Evolutionary conservation across 2,797 vertebrate genomes (phyloP), one percentile per base, ranked within the genome.

Genomic region (Danionella dracula): DNA sequence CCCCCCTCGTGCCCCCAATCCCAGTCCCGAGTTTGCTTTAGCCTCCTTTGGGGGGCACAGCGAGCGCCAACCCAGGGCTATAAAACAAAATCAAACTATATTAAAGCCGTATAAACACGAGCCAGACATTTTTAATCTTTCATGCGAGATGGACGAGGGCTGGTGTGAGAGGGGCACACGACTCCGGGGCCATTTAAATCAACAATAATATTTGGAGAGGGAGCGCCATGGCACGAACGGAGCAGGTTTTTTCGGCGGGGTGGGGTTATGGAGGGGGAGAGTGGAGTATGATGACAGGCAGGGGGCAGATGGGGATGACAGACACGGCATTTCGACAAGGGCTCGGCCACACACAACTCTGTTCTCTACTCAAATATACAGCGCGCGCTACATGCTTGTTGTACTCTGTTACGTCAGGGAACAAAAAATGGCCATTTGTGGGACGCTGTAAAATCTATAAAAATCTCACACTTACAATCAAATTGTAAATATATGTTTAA

Each of bases 121-220:
- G 44, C 40, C 15, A 63, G 58, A 68, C 57, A 42, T 57, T 71
- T 55, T 66, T 42, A 49, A 73, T 67, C 56, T 69, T 60, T 66
- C 49, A 31, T 49, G 23, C 13, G 20, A 41, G 44, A 72, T 63
- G 60, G 49, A 63, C 34, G 35, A 55, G 64, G 29, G 56, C 31
- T 45, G 63, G 51, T 72, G 62, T 41, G 57, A 48, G 8, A 8
- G 66, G 37, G 49, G 42, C 68, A 59, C 53, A 60, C 16, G 56
- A 62, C 60, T 62, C 41, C 5, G n/a, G 51, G 63, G 60, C 56
- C 48, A 35, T 78, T 74, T 71, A 71, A 71, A 70, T 76, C 73
- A 76, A 78, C 71, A 72, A 71, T 78, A 78, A 78, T 76, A 74
- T 75, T 76, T 76, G 46, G 8, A 57, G 48, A 72, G 62, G 66